Evolutionary conservation across 2,113 vertebrate species (phyloP).

Genomic region (Phaethornis superciliosus): DNA sequence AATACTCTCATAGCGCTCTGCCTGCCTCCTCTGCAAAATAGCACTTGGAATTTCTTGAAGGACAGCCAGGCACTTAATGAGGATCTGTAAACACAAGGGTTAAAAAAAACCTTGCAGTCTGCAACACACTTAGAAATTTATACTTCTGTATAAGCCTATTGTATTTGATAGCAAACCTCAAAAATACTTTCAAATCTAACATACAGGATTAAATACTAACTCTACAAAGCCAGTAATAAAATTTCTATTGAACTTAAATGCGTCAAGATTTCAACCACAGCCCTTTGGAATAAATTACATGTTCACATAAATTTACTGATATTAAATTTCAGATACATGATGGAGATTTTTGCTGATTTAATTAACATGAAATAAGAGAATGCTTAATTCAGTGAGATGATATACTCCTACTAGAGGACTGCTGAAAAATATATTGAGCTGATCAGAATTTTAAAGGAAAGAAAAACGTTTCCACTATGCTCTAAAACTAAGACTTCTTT

Average conservation of each 20-base stretch:
- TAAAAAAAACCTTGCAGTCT: neutral
- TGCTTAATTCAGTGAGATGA: neutral
- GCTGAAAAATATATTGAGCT: neutral
- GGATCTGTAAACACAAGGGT: constrained; percentile 80
- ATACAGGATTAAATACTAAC: neutral
- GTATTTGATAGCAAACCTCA: neutral
- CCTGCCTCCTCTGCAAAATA: constrained; percentile 74
- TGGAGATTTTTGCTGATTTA: neutral
- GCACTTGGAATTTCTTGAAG: constrained; percentile 83
- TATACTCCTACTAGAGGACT: neutral
- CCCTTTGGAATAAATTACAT: neutral
- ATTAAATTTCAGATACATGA: neutral
- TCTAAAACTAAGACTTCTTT: neutral
- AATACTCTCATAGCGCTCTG: constrained; percentile 77
- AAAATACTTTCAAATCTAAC: neutral
- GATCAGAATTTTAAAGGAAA: neutral
- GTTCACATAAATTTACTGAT: neutral
- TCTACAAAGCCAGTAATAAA: neutral
- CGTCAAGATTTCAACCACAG: neutral
- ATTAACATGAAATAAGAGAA: constrained; percentile 2
- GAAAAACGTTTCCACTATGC: neutral
- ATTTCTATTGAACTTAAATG: neutral
- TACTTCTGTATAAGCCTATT: neutral
- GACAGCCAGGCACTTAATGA: constrained; percentile 88
- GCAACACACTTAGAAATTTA: neutral